A percentile compares a stretch with the other conserved stretches of the same genome.
phyloP scores from a whole-genome alignment of 1,140 invertebrate species.

The Drosophila persimilis region DNA sequence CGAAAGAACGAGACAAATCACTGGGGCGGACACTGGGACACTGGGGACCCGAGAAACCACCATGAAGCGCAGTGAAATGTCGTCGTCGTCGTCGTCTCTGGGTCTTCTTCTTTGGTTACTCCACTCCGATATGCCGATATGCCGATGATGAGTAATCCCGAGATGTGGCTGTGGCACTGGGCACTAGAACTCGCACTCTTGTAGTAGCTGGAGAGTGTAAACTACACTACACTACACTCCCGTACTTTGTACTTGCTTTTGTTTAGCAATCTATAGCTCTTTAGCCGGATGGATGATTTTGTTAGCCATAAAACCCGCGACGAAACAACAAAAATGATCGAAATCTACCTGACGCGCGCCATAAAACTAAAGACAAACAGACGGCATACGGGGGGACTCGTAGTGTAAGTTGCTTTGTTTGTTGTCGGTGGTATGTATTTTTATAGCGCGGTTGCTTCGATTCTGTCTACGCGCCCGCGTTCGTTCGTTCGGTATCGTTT shows the following conservation, averaged over 20 bases:
- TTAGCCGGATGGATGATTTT: conserved; percentile 35
- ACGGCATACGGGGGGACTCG: not conserved
- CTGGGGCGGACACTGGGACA: conserved; percentile 3
- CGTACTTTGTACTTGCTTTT: conserved; percentile 19
- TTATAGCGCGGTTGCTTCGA: conserved; percentile 43
- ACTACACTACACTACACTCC: not conserved
- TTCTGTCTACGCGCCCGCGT: conserved; percentile 50
- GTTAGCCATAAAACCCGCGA: conserved; percentile 53
- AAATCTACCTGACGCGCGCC: conserved; percentile 76
- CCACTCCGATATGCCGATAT: conserved; percentile 1
- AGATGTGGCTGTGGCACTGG: conserved; percentile 35
- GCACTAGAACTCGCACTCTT: conserved; percentile 23
- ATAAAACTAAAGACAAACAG: conserved; percentile 73
- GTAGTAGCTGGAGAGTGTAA: conserved; percentile 16
- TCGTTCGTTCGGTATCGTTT: conserved; percentile 9
- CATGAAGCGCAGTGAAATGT: conserved; percentile 38
- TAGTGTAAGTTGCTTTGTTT: conserved; percentile 17
- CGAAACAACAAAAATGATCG: conserved; percentile 48
- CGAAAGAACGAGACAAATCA: conserved; percentile 18
- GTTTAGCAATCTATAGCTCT: conserved; percentile 67
- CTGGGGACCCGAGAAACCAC: conserved; percentile 29
- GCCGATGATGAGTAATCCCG: conserved; percentile 52
- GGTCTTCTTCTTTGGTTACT: no score
- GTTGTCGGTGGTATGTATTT: conserved; percentile 36
- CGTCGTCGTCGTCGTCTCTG: conserved; percentile 34